Percentiles rank a stretch among this genome's conserved stretches.
Conservation (phyloP, 2,113 vertebrate species). For the Chaetorhynchus papuensis region DNA sequence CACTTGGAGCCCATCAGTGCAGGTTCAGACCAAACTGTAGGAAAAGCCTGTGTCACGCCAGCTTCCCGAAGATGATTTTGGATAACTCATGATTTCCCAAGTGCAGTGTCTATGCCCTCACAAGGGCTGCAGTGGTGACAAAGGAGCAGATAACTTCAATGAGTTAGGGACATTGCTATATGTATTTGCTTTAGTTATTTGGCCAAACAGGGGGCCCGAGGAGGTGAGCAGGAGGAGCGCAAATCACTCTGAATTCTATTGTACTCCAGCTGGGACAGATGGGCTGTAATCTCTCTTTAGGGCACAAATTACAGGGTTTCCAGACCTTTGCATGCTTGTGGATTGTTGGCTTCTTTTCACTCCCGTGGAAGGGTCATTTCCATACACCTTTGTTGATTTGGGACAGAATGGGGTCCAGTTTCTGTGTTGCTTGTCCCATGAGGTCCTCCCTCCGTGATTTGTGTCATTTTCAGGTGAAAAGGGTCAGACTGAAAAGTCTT, state of each 20-base stretch:
- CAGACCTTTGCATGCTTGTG: neutral
- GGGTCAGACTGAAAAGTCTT: neutral
- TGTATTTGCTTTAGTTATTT: neutral
- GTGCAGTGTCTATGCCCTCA: neutral
- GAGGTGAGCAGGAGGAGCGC: neutral
- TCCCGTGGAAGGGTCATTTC: neutral
- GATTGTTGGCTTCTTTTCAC: neutral
- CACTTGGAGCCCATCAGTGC: neutral
- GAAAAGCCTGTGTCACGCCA: neutral
- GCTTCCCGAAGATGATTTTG: neutral
- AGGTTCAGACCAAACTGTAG: neutral
- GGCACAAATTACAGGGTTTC: neutral
- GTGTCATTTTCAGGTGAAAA: neutral
- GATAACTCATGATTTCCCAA: neutral
- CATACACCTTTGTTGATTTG: neutral
- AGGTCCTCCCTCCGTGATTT: neutral
- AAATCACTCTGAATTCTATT: neutral
- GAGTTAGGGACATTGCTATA: neutral
- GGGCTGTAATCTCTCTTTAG: neutral
- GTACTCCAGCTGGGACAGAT: neutral
- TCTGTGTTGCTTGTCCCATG: rapidly evolving
- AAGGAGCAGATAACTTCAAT: neutral
- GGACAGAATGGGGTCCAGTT: neutral
- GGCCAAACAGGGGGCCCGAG: neutral
- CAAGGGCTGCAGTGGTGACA: rapidly evolving